Base-by-base conservation (phyloP, 37 sponge, comb jelly and placozoan species). In the Axinella damicornis region DNA sequence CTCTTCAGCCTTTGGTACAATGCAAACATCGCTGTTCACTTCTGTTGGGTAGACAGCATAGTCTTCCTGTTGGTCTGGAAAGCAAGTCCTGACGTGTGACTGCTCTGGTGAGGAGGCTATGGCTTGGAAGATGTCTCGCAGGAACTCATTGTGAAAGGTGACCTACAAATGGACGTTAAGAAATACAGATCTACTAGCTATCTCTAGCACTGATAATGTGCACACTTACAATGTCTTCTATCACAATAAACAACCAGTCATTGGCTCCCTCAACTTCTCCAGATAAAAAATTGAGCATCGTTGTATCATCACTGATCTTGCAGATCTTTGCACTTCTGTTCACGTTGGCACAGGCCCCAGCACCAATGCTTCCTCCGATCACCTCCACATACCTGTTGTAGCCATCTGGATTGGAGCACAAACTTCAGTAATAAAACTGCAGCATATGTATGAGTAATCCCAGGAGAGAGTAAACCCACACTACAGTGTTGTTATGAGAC, bases 381-480 rank as follows among this genome's bases (percentile, higher is more conserved):
- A 90, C 39, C 22, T 86, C 64, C 36, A 94, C 83, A 78, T 94
- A 94, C 67, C 41, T 32, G 59, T 85, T 90, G 87, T 85, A 94
- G 57, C 30, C 41, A 0, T 24, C 89, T 88, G 13, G 63, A 28
- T n/a, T 31, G 25, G n/a, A n/a, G 4, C 9, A 9, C 34, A 46
- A 18, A 73, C 22, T 2, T 13, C 22, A 73, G 56, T 19, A 73
- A n/a, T n/a, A 11, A 11, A 40, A 37, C n/a, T 13, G 41, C 21
- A 4, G 24, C 9, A 46, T 4, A 46, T 12, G 9, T 46, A 17
- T 17, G 25, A 2, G 67, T 69, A 33, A n/a, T 46, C n/a, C n/a
- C n/a, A n/a, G n/a, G n/a, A n/a, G n/a, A n/a, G n/a, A n/a, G n/a
- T n/a, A n/a, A n/a, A n/a, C n/a, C n/a, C n/a, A n/a, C n/a, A n/a